Base-by-base conservation (phyloP, 2,888 invertebrate genomes). In the Phalera bucephala region DNA sequence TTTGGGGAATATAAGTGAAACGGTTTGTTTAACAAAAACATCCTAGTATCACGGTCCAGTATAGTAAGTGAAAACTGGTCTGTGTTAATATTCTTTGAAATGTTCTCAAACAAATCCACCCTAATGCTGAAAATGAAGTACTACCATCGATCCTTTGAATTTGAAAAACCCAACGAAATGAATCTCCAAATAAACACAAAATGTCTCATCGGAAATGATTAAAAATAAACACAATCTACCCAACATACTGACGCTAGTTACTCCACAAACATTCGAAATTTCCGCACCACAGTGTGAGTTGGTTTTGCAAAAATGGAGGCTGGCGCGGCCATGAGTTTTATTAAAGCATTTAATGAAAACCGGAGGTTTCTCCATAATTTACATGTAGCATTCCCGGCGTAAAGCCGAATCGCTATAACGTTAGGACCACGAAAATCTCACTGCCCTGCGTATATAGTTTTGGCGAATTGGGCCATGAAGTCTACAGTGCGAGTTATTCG, bases 301-400 rank as follows among this genome's bases (percentile, higher is more conserved):
- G 32, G 35, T 22, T 27, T 33, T 23, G 29, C 27, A 45, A 40
- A 46, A 47, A 48, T 38, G 41, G 49, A 41, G 21, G 34, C 17
- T 33, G 23, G 30, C 25, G 36, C 36, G 23, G 12, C 21, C 34
- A 33, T 40, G 51, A 52, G 66, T 72, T 74, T 69, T 74, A 75
- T 75, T 71, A 73, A 70, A 72, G 62, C 62, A 46, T 74, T 70
- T 80, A 78, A 81, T 80, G 72, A 79, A 63, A 76, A 74, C 65
- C 47, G 59, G 57, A 41, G 62, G 63, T 54, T 43, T 54, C 60
- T 63, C 57, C 65, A 65, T 80, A 73, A 78, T 70, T 78, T 68
- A 78, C 74, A 72, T 64, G 70, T 49, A 58, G 44, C 31, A 33
- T 27, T 32, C 22, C 40, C 30, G n/a, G 36, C 32, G 39, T 40